Conservation (phyloP, 2,113 vertebrate species). For the Dromaius novaehollandiae region DNA sequence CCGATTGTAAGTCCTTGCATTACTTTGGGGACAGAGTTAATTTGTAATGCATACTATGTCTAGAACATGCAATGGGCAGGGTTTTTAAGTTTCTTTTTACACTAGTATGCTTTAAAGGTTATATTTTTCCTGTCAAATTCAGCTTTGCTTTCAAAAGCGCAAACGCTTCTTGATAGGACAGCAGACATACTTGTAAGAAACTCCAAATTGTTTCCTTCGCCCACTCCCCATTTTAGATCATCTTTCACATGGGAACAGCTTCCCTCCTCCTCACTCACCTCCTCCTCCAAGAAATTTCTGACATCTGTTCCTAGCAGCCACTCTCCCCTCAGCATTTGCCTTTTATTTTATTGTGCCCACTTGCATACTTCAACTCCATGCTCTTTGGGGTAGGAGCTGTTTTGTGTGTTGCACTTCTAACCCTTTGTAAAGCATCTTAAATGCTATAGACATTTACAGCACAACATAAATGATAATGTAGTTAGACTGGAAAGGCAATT, state of each 20-base stretch:
- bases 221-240: constrained; percentile 69
- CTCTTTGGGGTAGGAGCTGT: background rate
- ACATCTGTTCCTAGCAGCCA: constrained; percentile 63
- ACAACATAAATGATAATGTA: constrained; percentile 58
- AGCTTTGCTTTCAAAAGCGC: constrained; percentile 41
- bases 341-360: constrained; percentile 48
- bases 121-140: constrained; percentile 47
- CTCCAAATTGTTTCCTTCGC: constrained; percentile 55
- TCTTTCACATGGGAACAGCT: constrained; percentile 65
- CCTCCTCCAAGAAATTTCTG: constrained; percentile 52
- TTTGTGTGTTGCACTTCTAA: background rate
- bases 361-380: background rate
- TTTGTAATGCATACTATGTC: background rate
- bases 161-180: constrained; percentile 52
- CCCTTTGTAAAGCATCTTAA: constrained; percentile 28
- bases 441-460: constrained; percentile 32
- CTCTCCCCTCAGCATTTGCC: constrained; percentile 27
- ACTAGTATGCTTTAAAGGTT: background rate
- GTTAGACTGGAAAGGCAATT: constrained; percentile 65
- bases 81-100: background rate
- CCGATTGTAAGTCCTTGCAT: background rate
- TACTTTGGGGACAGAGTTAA: background rate
- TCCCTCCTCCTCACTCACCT: constrained; percentile 66
- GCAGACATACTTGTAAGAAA: constrained; percentile 55
- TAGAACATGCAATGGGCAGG: background rate